Evolutionary conservation across 92 coral and sea anemone species (phyloP), one percentile per base, ranked within the genome.

Genomic region (Parazoanthus swiftii): DNA sequence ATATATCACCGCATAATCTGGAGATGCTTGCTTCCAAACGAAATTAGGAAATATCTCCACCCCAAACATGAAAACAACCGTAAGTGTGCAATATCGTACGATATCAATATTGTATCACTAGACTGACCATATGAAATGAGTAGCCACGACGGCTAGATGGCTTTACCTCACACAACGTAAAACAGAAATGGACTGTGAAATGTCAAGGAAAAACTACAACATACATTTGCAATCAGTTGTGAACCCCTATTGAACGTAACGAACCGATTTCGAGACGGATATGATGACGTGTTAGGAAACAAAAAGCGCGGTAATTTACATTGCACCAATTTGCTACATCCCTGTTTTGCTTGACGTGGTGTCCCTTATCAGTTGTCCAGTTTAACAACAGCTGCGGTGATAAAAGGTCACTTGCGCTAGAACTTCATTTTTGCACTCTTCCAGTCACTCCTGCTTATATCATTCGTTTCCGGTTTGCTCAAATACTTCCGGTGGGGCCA

Each of bases 81-180:
- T 13, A 6, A 35, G 56, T 79, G 87, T 72, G 87, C 87, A 84
- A 84, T 84, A 84, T 84, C 87, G 66, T 29, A 70, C 67, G 11
- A 59, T 84, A 74, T 84, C 85, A 59, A 80, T 80, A 80, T 29
- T 29, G 33, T 29, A 29, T 80, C 65, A 44, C 48, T 11, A 33
- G 85, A 54, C 23, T 48, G 79, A 20, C 63, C 67, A 77, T 46
- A 70, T 84, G 43, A 29, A 70, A 71, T 6, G 18, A 70, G 44
- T 46, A 33, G 77, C 87, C 43, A 25, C 67, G 44, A 71, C 21
- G 67, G 43, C 58, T 0, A 42, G 42, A n/a, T 21, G 6, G 20
- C 21, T 18, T 13, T 51, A 25, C 16, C 43, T 35, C 25, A 20
- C 7, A 58, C 48, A 51, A 79, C 43, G 11, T 39, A 68, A 13